Evolutionary conservation across 1,140 invertebrate species (phyloP), one percentile per base, ranked within the genome.

Genomic region (Antheraea pernyi): DNA sequence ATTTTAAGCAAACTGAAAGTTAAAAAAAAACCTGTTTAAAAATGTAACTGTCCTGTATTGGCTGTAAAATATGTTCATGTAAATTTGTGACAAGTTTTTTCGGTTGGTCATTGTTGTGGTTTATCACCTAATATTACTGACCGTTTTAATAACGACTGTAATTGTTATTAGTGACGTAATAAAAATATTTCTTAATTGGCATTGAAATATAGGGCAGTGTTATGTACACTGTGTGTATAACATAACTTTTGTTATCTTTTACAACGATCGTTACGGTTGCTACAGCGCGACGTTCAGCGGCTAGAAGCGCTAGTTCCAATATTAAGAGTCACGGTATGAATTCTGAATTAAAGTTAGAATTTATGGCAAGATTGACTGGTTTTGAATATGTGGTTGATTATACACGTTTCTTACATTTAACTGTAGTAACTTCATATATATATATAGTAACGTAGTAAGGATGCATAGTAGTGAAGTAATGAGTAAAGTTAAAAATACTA

Each of bases 81-180:
- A 13, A 53, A 53, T 53, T 0, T 53, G 13, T 11, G 39, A 42
- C 0, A 42, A 42, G 3, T 42, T 42, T 53, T 2, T 53, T 6
- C 46, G 0, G 46, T 53, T 53, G 16, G 0, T 6, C 46, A n/a
- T 53, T 53, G 16, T 53, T 13, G 46, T 53, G 46, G 13, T 11
- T 53, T 53, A 11, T 16, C 16, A 11, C 16, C 46, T 16, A 53
- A 53, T 6, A 16, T 1, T 53, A 53, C 16, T 65, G 59, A 42
- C 69, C 72, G 62, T 71, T 63, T 65, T 71, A 74, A 74, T 74
- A 71, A 71, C 68, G 37, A 37, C 37, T 22, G 59, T n/a, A 18
- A 8, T 37, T n/a, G 46, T 53, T 16, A 30, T 37, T 30, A 63
- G 6, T 63, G 61, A 63, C 22, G 11, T 36, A 53, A 53, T 53